Evolutionary conservation across 2,113 vertebrate species (phyloP), one percentile per base, ranked within the genome.

Genomic region (Crotalus horridus): DNA sequence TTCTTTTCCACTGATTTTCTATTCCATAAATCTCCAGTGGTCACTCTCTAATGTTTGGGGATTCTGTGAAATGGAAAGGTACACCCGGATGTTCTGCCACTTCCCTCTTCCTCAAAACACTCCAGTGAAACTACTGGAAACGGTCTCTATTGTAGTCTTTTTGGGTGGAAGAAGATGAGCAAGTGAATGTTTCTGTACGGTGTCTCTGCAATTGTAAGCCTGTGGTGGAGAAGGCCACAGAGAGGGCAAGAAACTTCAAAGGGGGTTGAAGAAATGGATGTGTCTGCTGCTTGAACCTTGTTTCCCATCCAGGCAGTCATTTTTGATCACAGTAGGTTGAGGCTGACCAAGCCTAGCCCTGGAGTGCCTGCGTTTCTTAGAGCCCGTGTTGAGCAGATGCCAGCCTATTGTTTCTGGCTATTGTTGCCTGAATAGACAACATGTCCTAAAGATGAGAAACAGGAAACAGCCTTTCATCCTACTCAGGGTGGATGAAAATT

Each of bases 401-500:
- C 98, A 98, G 94, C 90, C 96, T 94, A 98, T 98, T 98, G 98
- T 98, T 97, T 95, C 95, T 26, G 33, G 33, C 97, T 96, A 97
- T 97, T 98, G 97, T 98, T 97, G 96, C 97, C 95, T 95, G 94
- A 91, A 97, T 97, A 98, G 97, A 98, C 98, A 98, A 96, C 93
- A 89, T 98, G 97, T 98, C 95, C 98, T 97, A 96, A 96, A 97
- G 97, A 98, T 96, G 97, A 96, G 96, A 98, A 97, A 95, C 97
- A 98, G 98, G 98, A 98, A 98, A 97, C 92, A 93, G 93, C 94
- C 96, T 74, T 97, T 96, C 97, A 96, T 97, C 96, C 97, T 95
- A 94, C 96, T 95, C 90, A 90, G 43, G 39, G 93, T 92, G 96
- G 95, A 96, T 97, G 96, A 97, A 96, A 96, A 96, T 98, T 97